Evolutionary conservation across 35 echinoderm and acorn worm species (phyloP).

Genomic region (Apostichopus parvimensis): DNA sequence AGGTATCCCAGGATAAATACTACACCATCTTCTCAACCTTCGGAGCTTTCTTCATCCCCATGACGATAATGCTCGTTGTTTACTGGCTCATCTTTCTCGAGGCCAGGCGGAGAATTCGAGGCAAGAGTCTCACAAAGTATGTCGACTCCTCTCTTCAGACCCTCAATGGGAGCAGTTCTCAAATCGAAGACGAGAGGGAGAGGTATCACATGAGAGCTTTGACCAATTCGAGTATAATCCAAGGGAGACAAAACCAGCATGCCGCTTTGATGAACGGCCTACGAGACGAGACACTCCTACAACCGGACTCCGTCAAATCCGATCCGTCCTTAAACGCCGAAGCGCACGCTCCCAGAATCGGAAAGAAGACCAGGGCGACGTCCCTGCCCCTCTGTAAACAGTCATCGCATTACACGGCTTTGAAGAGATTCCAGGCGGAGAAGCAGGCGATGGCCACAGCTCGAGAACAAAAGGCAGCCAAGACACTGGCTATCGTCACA

Average conservation of each 20-base stretch:
- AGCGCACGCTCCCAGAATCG: neutral
- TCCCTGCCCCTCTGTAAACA: neutral
- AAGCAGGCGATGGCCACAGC: conserved; percentile 55
- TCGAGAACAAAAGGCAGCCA: conserved; percentile 73
- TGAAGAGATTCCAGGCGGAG: conserved; percentile 50
- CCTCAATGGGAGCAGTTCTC: neutral
- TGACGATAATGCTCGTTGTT: conserved; percentile 89
- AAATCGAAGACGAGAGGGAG: neutral
- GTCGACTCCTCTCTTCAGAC: neutral
- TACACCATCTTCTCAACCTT: conserved; percentile 93
- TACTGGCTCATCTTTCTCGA: conserved; percentile 77
- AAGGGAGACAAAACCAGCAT: neutral
- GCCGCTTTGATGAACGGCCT: neutral
- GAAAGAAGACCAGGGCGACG: neutral
- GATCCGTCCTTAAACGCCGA: neutral
- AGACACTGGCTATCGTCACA: conserved; percentile 86
- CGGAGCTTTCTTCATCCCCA: conserved; percentile 92
- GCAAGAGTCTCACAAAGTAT: conserved; percentile 48
- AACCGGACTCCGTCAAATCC: neutral
- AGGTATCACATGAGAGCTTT: neutral
- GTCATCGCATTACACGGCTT: neutral
- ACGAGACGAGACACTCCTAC: neutral
- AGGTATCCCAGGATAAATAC: conserved; percentile 67
- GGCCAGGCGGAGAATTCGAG: conserved; percentile 73
- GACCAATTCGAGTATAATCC: neutral